Evolutionary conservation across 2,888 invertebrate species (phyloP).

Genomic region (Chironomus tentans): DNA sequence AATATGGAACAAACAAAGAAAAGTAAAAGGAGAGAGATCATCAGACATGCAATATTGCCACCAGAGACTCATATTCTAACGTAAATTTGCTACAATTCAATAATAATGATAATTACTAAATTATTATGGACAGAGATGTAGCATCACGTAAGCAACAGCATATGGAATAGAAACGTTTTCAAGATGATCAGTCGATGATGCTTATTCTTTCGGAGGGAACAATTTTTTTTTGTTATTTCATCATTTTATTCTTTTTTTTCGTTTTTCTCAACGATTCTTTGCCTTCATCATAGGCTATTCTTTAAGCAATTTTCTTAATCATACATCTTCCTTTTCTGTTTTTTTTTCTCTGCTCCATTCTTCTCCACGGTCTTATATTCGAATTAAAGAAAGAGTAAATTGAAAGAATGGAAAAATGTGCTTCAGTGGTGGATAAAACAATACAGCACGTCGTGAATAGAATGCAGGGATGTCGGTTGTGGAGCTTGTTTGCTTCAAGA

Average conservation of each 20-base stretch:
- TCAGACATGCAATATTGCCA: no score
- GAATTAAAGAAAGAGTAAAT: background rate
- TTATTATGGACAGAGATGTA: no score
- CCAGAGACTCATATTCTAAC: no score
- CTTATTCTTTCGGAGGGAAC: background rate
- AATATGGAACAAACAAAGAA: no score
- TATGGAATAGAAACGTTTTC: background rate
- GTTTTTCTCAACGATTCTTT: background rate
- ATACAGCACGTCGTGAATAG: background rate
- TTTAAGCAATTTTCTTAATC: slow-evolving; percentile 24
- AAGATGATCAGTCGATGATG: background rate
- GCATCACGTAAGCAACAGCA: no score
- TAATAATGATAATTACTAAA: no score
- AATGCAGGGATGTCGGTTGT: no score
- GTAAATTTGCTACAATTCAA: no score
- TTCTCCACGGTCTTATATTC: background rate
- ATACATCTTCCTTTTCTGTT: slow-evolving; percentile 17
- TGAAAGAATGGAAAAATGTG: background rate
- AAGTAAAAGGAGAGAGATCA: no score
- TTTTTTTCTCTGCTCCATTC: background rate
- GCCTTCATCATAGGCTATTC: background rate
- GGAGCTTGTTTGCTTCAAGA: no score
- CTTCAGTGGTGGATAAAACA: background rate
- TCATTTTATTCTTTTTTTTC: no score
- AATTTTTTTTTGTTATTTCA: no score